Conservation (phyloP, 2,888 invertebrate genomes). For the Leptothorax acervorum region DNA sequence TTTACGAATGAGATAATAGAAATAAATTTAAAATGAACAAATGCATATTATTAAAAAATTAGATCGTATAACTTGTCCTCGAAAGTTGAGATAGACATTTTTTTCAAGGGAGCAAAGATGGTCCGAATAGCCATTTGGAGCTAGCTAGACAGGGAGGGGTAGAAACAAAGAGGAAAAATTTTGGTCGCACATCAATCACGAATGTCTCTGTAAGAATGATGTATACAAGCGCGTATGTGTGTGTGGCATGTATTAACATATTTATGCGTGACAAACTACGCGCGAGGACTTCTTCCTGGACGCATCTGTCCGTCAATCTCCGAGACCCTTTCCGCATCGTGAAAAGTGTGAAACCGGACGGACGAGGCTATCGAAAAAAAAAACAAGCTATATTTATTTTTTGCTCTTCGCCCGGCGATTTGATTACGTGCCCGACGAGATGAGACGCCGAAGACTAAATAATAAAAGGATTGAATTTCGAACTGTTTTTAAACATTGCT, state of each 20-base stretch:
- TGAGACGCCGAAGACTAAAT: neutral
- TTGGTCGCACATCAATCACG: conserved; percentile 68
- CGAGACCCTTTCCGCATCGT: neutral
- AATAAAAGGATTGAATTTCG: neutral
- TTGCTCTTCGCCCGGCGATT: neutral
- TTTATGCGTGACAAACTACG: conserved; percentile 75
- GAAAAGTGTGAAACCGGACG: conserved; percentile 46
- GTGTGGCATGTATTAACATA: conserved; percentile 73
- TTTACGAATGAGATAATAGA: neutral
- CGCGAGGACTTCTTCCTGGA: conserved; percentile 51
- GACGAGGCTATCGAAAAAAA: conserved; percentile 16
- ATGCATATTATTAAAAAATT: neutral
- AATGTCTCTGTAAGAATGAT: conserved; percentile 20
- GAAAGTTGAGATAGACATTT: neutral
- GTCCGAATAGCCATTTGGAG: neutral
- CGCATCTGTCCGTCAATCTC: conserved; percentile 65
- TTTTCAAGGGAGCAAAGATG: neutral
- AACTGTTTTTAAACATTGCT: neutral
- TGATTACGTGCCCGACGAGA: neutral
- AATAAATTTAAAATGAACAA: neutral
- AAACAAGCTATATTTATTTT: neutral
- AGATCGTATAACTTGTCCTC: neutral
- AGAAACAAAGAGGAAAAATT: conserved; percentile 41
- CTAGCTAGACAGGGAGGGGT: neutral
- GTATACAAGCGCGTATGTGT: neutral